Conservation (phyloP, 2,888 invertebrate species). For the Caenorhabditis zanzibari region DNA sequence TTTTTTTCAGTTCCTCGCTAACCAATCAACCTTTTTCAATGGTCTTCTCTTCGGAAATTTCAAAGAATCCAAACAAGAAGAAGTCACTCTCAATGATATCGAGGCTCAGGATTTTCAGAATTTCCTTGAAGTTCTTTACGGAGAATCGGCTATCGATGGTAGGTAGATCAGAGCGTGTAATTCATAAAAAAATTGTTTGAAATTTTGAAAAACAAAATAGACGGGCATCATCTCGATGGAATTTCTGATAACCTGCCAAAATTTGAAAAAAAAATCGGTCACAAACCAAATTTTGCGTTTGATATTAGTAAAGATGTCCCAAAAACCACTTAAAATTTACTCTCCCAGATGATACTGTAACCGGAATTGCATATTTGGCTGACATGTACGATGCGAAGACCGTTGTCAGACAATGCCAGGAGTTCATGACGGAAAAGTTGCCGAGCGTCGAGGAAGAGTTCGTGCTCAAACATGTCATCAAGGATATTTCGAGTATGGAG, state of each 20-base stretch:
- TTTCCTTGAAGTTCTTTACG: neutral
- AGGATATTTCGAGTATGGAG: neutral
- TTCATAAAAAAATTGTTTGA: no score
- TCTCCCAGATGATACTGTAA: neutral
- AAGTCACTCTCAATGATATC: neutral
- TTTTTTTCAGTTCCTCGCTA: slow-evolving; percentile 3
- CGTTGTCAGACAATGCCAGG: no score
- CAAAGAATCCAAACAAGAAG: neutral
- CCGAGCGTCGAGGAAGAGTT: neutral
- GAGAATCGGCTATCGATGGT: slow-evolving; percentile 6
- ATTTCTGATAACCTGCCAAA: no score
- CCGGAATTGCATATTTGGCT: no score
- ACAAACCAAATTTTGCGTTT: no score
- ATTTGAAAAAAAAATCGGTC: no score
- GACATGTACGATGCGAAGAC: no score
- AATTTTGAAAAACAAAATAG: no score
- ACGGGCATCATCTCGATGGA: no score
- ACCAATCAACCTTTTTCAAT: neutral
- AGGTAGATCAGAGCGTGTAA: no score
- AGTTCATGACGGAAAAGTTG: no score
- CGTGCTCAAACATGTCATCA: neutral
- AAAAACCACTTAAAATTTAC: neutral
- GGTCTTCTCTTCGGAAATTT: neutral
- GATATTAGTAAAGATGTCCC: no score
- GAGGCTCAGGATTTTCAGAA: neutral